Percentiles rank a stretch among this genome's conserved stretches.
Evolutionary conservation across 2,797 vertebrate genomes (phyloP).

Genomic region (Clarias fuscus): DNA sequence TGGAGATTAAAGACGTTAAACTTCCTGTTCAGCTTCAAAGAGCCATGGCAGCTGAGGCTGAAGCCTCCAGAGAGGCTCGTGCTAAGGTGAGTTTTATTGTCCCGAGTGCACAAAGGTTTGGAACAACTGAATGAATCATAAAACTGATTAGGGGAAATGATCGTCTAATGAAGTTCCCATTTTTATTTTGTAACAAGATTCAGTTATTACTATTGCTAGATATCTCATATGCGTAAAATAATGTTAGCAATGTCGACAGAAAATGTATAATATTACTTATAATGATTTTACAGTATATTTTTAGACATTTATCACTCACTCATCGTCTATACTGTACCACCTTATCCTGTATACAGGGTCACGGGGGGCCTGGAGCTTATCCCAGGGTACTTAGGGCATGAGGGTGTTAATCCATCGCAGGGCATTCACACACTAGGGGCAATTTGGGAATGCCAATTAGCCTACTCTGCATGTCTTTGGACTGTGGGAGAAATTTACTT

Average conservation of each 20-base stretch:
- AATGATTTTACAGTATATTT: neutral
- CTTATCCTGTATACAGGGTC: no score
- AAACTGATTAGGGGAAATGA: neutral
- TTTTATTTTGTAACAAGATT: neutral
- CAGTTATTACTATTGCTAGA: neutral
- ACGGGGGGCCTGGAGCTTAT: no score
- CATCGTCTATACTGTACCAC: no score
- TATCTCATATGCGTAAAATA: neutral
- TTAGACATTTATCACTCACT: neutral
- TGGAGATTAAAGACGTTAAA: constrained; percentile 80
- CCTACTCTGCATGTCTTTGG: no score
- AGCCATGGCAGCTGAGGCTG: constrained; percentile 80
- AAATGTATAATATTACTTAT: neutral
- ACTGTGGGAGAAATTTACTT: neutral
- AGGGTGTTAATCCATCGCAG: no score
- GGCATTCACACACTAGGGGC: no score
- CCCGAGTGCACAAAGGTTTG: neutral
- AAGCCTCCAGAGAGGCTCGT: constrained; percentile 75
- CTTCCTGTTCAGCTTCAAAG: constrained; percentile 76
- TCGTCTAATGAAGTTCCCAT: neutral
- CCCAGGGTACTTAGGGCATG: no score
- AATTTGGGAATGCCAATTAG: no score
- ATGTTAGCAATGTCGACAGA: no score
- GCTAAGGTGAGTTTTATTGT: constrained; percentile 68
- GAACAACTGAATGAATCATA: neutral